Percentiles rank a stretch among this genome's conserved stretches.
Evolutionary conservation across 2,113 vertebrate genomes (phyloP).

Genomic region (Crotalus horridus): DNA sequence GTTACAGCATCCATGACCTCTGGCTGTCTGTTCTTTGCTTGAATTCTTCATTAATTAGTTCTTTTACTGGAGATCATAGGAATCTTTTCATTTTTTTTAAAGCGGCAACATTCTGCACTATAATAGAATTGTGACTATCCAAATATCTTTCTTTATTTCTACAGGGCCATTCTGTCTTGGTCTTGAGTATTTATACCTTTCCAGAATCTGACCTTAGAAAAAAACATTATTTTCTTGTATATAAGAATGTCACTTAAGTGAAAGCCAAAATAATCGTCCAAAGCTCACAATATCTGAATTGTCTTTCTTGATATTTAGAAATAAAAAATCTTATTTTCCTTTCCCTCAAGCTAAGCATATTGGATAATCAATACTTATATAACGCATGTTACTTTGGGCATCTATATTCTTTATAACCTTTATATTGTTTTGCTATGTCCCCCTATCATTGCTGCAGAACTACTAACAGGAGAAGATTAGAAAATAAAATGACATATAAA

Average conservation of each 20-base stretch:
- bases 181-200: conserved; percentile 13
- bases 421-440: not conserved
- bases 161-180: not conserved
- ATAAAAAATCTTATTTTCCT: not conserved
- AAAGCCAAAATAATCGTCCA: conserved; percentile 37
- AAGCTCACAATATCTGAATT: not conserved
- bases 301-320: conserved; percentile 12
- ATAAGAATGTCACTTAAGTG: conserved; percentile 11
- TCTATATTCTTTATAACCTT: not conserved
- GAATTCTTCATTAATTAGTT: not conserved
- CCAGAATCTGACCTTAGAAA: conserved; percentile 3
- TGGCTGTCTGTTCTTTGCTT: not conserved
- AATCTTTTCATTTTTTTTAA: not conserved
- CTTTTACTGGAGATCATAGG: not conserved
- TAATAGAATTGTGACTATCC: not conserved
- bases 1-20: not conserved
- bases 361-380: conserved; percentile 30
- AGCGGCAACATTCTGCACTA: not conserved
- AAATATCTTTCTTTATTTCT: not conserved
- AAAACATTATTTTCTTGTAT: conserved; percentile 12
- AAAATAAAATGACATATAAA: not conserved
- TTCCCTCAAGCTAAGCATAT: conserved; percentile 12
- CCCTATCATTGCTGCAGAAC: not conserved
- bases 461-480: not conserved
- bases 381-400: not conserved